These are phyloP conservation scores for Charanyca ferruginea DNA, from an alignment of 2,888 invertebrate species.

Conservation along the genomic window DNA sequence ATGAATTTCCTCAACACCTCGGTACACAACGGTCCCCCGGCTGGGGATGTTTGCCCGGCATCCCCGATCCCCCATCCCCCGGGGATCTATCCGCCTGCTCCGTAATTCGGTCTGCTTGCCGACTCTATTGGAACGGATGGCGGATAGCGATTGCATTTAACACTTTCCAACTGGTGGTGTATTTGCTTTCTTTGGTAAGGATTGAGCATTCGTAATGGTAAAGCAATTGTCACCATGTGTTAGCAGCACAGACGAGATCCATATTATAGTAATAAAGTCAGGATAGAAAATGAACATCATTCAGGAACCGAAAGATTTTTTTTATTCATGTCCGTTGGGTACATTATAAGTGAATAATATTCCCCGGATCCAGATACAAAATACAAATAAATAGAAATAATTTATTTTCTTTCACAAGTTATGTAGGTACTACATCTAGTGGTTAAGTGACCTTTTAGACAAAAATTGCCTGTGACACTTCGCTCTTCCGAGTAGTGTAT, in stretches of 20 bases:
- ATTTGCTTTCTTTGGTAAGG: slow-evolving; percentile 29
- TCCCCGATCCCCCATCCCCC: slow-evolving; percentile 31
- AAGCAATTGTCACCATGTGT: slow-evolving; percentile 11
- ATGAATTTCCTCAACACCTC: slow-evolving; percentile 53
- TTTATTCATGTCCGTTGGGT: too few relatives aligned
- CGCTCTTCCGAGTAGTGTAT: too few relatives aligned
- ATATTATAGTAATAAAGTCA: too few relatives aligned
- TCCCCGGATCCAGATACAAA: not conserved
- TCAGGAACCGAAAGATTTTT: too few relatives aligned
- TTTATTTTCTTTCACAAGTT: too few relatives aligned
- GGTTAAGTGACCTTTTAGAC: too few relatives aligned
- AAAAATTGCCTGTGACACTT: too few relatives aligned
- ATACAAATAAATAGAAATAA: too few relatives aligned
- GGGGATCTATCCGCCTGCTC: slow-evolving; percentile 28
- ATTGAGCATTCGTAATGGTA: not conserved
- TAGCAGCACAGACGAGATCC: not conserved
- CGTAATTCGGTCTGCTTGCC: slow-evolving; percentile 55
- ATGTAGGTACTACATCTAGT: too few relatives aligned
- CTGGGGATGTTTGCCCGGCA: slow-evolving; percentile 29
- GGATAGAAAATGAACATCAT: not conserved
- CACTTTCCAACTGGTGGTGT: slow-evolving; percentile 26
- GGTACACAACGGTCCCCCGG: slow-evolving; percentile 23
- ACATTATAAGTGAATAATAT: not conserved
- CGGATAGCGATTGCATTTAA: slow-evolving; percentile 50
- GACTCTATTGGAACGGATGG: slow-evolving; percentile 49